Percentiles rank a stretch among this genome's conserved stretches.
phyloP scores from a whole-genome alignment of 2,797 vertebrate species.

The Notolepis coatsorum region DNA sequence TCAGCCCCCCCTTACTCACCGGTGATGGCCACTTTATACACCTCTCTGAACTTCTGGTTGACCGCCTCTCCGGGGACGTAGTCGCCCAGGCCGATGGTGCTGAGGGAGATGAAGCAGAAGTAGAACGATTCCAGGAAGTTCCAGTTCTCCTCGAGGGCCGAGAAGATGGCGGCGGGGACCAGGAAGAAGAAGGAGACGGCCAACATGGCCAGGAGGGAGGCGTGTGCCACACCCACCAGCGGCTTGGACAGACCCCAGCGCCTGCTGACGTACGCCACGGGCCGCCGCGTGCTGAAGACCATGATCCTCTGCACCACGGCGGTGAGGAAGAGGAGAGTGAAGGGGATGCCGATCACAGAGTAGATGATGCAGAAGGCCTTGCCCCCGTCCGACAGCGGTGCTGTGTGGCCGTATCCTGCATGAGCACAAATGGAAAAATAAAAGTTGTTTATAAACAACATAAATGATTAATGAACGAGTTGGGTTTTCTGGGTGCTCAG shows the following conservation, averaged over 20 bases:
- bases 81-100: conserved; percentile 96
- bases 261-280: conserved; percentile 88
- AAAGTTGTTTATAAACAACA: not conserved
- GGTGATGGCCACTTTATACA: conserved; percentile 97
- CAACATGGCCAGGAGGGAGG: conserved; percentile 83
- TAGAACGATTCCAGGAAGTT: conserved; percentile 99
- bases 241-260: conserved; percentile 94
- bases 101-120: conserved; percentile 98
- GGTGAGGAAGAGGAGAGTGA: conserved; percentile 97
- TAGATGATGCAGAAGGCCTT: conserved; percentile 98
- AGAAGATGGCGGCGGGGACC: conserved; percentile 94
- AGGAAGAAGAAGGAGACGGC: conserved; percentile 92
- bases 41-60: conserved; percentile 92
- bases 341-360: conserved; percentile 95
- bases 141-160: conserved; percentile 93
- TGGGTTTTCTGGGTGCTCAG: too few species aligned
- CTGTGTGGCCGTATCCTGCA: conserved; percentile 96
- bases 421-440: not conserved
- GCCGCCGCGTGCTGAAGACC: conserved; percentile 88
- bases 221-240: conserved; percentile 89
- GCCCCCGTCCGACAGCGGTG: conserved; percentile 94
- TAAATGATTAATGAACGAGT: not conserved
- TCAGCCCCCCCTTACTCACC: too few species aligned
- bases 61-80: conserved; percentile 95
- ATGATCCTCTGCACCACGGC: conserved; percentile 96